Evolutionary conservation across 2,113 vertebrate genomes (phyloP).

Genomic region (Barbus barbus): DNA sequence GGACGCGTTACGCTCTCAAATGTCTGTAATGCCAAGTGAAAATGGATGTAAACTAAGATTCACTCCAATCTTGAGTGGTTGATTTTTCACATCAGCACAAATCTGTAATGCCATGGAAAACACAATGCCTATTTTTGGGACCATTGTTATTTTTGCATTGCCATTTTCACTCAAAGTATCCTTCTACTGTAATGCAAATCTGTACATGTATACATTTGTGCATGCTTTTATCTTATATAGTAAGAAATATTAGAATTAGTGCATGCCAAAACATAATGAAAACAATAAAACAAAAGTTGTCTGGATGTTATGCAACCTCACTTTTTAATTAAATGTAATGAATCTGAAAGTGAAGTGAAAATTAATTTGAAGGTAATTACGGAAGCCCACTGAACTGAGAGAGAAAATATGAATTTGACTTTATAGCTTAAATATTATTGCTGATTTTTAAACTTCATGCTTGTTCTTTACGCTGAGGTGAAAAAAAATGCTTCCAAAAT

Average conservation of each 20-base stretch:
- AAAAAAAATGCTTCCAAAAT: background rate
- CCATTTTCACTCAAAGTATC: background rate
- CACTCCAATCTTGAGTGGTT: background rate
- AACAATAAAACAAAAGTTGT: background rate
- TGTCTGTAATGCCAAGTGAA: background rate
- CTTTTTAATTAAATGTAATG: background rate
- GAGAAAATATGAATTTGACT: background rate
- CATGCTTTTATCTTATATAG: background rate
- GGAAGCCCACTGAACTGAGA: background rate
- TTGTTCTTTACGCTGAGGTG: background rate
- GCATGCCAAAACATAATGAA: background rate
- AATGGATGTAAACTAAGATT: background rate
- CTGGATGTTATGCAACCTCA: background rate
- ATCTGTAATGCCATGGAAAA: background rate
- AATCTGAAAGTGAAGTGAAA: background rate
- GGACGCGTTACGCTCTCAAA: background rate
- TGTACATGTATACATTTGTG: background rate
- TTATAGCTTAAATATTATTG: background rate
- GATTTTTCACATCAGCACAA: background rate
- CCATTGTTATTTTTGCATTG: background rate
- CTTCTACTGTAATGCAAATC: background rate
- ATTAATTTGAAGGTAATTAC: background rate
- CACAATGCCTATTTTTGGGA: background rate
- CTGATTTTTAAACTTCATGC: background rate
- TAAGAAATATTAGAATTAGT: background rate